Percentiles rank a stretch among this genome's conserved stretches.
Conservation (phyloP, 2,797 vertebrate genomes). For the Dendrocincla tyrannina region DNA sequence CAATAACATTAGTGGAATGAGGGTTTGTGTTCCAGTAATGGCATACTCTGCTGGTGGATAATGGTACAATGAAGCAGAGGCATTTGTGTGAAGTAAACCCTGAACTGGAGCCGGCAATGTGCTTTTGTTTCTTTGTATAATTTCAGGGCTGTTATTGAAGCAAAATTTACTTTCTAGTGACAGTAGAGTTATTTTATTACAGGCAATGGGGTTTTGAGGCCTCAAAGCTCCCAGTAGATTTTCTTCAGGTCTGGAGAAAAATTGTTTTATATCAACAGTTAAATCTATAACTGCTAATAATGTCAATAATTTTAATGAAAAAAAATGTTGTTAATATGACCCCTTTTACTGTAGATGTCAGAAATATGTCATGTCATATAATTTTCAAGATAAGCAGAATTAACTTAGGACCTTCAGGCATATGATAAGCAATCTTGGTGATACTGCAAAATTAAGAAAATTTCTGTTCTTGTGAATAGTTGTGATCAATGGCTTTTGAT, state of each 20-base stretch:
- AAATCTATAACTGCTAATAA: not conserved
- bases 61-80: not conserved
- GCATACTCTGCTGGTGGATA: not conserved
- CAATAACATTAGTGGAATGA: not conserved
- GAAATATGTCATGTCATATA: rapidly evolving
- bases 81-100: not conserved
- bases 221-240: not conserved
- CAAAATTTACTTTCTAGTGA: not conserved
- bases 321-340: not conserved
- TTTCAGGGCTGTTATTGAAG: not conserved
- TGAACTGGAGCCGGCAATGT: not conserved
- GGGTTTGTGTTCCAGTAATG: not conserved
- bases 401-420: not conserved
- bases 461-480: not conserved
- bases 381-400: not conserved
- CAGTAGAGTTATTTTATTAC: not conserved
- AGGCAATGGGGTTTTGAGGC: not conserved
- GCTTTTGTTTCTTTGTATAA: not conserved
- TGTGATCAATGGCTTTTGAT: not conserved
- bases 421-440: not conserved
- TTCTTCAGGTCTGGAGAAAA: not conserved
- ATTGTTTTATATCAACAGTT: not conserved
- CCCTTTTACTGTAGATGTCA: not conserved
- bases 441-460: not conserved
- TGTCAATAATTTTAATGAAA: not conserved